Evolutionary conservation across 37 sponge, comb jelly and placozoan genomes (phyloP).

Genomic region (Halichondria panicea): DNA sequence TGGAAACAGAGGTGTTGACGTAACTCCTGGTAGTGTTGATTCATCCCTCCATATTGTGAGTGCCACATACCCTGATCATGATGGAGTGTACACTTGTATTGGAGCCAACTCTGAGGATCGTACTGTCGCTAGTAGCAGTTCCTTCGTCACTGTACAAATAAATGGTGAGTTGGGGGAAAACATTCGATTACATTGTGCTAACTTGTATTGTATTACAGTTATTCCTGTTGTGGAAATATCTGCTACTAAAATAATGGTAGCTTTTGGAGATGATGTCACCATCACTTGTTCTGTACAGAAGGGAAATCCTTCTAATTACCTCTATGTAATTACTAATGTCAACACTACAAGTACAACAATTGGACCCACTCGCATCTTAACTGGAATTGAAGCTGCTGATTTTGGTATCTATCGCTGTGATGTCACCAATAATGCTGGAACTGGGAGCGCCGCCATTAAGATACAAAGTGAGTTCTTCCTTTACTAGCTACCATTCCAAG

Average conservation of each 20-base stretch:
- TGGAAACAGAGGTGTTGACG: neutral
- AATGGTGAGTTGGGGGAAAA: conserved; percentile 9
- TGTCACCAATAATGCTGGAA: too few relatives aligned
- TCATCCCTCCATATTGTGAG: conserved; percentile 20
- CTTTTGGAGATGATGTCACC: neutral
- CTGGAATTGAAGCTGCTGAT: too few relatives aligned
- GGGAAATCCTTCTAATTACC: neutral
- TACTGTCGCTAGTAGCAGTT: conserved; percentile 6
- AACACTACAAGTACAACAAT: neutral
- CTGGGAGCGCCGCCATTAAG: too few relatives aligned
- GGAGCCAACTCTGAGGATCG: neutral
- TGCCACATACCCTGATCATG: conserved; percentile 22
- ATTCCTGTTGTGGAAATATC: conserved; percentile 17
- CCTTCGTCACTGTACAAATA: conserved; percentile 47
- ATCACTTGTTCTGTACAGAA: neutral
- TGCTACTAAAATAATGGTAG: conserved; percentile 5
- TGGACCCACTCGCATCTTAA: too few relatives aligned
- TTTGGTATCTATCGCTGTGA: too few relatives aligned
- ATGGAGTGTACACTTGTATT: conserved; percentile 31
- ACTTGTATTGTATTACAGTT: neutral
- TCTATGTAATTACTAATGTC: neutral
- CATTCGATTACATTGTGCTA: too few relatives aligned
- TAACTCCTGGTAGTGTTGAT: conserved; percentile 1
- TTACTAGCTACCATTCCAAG: too few relatives aligned
- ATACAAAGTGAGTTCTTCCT: too few relatives aligned